Evolutionary conservation across 2,113 vertebrate genomes (phyloP).

Genomic region (Dermatemys mawii): DNA sequence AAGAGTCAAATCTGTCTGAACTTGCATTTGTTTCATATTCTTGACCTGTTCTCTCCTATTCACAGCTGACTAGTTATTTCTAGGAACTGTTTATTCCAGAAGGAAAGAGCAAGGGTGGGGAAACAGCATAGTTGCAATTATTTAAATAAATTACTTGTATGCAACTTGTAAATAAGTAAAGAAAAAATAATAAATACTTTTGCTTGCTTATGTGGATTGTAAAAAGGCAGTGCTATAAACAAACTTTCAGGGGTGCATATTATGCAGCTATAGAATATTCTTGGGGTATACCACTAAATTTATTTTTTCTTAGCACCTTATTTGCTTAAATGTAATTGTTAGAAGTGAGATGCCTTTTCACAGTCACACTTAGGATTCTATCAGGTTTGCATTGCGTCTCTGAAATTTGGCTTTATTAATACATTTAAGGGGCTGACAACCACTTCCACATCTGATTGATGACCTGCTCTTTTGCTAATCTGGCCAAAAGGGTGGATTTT

Average conservation of each 20-base stretch:
- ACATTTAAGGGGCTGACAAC: constrained; percentile 21
- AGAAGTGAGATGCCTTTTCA: neutral
- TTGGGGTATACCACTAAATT: neutral
- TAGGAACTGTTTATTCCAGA: constrained; percentile 44
- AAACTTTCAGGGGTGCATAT: rapidly evolving
- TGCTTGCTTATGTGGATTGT: neutral
- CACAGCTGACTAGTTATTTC: constrained; percentile 68
- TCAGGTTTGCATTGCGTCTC: neutral
- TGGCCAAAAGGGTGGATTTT: neutral
- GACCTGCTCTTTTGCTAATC: neutral
- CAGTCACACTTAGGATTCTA: neutral
- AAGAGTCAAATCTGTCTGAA: constrained; percentile 35
- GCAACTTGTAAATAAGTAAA: constrained; percentile 18
- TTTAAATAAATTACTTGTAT: constrained; percentile 58
- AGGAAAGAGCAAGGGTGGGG: constrained; percentile 36
- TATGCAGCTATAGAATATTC: neutral
- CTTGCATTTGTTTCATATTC: neutral
- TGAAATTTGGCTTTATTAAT: constrained; percentile 39
- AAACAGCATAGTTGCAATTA: constrained; percentile 42
- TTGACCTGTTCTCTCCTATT: constrained; percentile 50
- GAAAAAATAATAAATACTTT: neutral
- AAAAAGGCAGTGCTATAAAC: neutral
- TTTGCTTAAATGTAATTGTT: neutral
- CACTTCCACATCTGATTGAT: neutral
- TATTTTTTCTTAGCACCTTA: neutral